These are phyloP conservation scores for Rynchops niger DNA, from an alignment of 2,113 vertebrate genomes.

Conservation along the genomic window DNA sequence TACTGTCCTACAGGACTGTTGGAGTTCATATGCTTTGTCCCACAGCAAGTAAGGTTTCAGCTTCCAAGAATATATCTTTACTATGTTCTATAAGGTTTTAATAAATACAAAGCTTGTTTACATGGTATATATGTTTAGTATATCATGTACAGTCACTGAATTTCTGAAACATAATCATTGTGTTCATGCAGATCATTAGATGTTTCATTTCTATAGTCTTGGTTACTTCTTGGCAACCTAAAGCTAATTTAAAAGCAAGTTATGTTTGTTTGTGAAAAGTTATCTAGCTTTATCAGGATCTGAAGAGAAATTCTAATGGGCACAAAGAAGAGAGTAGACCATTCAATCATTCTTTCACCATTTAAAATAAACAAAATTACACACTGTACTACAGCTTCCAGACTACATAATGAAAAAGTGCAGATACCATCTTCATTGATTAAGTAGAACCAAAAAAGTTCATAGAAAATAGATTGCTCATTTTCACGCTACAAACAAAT, in stretches of 20 bases:
- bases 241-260: conserved; percentile 74
- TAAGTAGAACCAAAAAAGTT: conserved; percentile 79
- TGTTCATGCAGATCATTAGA: conserved; percentile 77
- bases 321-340: conserved; percentile 76
- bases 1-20: conserved; percentile 57
- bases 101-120: conserved; percentile 75
- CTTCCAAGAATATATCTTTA: conserved; percentile 59
- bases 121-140: conserved; percentile 71
- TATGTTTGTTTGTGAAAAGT: conserved; percentile 48
- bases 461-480: conserved; percentile 84
- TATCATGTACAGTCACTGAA: conserved; percentile 70
- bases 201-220: conserved; percentile 58
- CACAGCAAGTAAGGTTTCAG: conserved; percentile 61
- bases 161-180: conserved; percentile 71
- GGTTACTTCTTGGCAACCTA: conserved; percentile 69
- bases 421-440: conserved; percentile 71
- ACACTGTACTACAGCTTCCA: conserved; percentile 69
- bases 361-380: conserved; percentile 73
- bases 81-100: conserved; percentile 73
- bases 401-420: conserved; percentile 76
- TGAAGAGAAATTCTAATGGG: conserved; percentile 67
- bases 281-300: conserved; percentile 62
- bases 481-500: conserved; percentile 81
- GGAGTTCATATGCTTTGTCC: conserved; percentile 46
- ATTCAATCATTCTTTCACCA: conserved; percentile 69